Evolutionary conservation across 2,113 vertebrate genomes (phyloP), one percentile per base, ranked within the genome.

Genomic region (Motacilla alba): DNA sequence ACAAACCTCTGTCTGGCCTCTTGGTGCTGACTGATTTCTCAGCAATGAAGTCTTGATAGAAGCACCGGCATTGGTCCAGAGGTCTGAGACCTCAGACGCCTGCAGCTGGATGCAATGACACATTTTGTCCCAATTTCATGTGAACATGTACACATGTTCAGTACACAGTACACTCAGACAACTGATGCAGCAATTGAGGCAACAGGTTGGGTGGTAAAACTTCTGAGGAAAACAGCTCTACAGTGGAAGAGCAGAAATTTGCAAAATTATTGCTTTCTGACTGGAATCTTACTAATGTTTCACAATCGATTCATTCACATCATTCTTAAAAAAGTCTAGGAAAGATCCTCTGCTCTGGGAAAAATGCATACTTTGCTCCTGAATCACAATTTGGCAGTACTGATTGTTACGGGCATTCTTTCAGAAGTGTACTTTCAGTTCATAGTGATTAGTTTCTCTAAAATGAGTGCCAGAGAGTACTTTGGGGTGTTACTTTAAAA

Each of bases 381-480:
- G 91, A 95, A 53, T 96, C 94, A 97, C 39, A 28, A 30, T 28
- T 62, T 95, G 93, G 82, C 87, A 85, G 78, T 35, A 49, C 68
- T 74, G 63, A 63, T 13, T 9, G 16, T 83, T 94, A 35, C 21
- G 43, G 62, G 23, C 0, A 21, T 91, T 63, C 72, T 85, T 85
- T 66, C 56, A 23, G 41, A 85, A 91, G 10, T 27, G 77, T 76
- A 76, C 62, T 77, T 91, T 50, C 47, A 50, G 49, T 87, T 90
- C 12, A 2, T 6, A 60, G 85, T 22, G 70, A 94, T 75, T 62
- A 52, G 59, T 87, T 94, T 49, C 58, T 74, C n/a, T 50, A 69
- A 76, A 85, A 89, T 35, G 66, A 83, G 8, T 35, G 15, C 10
- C 78, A 90, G 62, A 83, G 10, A 70, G 6, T 47, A 33, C 24